Evolutionary conservation across 2,113 vertebrate species (phyloP).

Genomic region (Abramis brama): DNA sequence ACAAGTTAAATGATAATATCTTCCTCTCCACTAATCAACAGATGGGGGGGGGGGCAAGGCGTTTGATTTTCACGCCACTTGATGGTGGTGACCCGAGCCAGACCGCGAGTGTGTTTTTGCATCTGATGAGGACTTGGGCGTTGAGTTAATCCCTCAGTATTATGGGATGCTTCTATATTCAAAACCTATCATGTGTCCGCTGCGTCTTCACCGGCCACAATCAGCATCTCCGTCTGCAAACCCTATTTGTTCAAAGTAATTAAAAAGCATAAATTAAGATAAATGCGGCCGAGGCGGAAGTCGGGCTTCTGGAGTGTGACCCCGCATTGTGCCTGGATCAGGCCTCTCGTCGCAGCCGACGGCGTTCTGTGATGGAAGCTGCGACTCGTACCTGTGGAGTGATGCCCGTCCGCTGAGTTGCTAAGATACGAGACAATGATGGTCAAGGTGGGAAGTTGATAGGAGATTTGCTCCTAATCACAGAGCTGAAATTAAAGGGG

Average conservation of each 20-base stretch:
- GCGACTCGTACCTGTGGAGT: constrained; percentile 58
- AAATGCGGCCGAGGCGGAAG: constrained; percentile 41
- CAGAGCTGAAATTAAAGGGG: constrained; percentile 45
- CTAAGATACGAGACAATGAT: constrained; percentile 65
- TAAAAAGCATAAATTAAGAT: constrained; percentile 65
- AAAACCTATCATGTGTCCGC: constrained; percentile 28
- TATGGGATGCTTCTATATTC: constrained; percentile 25
- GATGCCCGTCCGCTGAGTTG: constrained; percentile 61
- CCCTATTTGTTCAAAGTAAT: constrained; percentile 61
- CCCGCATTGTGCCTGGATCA: constrained; percentile 48
- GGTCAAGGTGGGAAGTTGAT: constrained; percentile 46
- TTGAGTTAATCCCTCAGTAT: constrained; percentile 45
- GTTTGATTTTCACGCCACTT: constrained; percentile 38
- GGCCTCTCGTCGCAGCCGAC: constrained; percentile 48
- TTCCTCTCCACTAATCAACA: neutral
- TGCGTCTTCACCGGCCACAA: constrained; percentile 20
- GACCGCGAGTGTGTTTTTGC: constrained; percentile 30
- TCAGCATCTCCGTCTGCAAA: constrained; percentile 52
- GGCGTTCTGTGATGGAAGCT: constrained; percentile 40
- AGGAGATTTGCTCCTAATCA: constrained; percentile 59
- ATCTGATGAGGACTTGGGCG: constrained; percentile 30
- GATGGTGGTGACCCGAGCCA: neutral
- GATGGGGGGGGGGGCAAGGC: neutral
- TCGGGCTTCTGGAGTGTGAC: constrained; percentile 49
- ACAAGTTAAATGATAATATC: constrained; percentile 47